Evolutionary conservation across 1,140 invertebrate species (phyloP), one percentile per base, ranked within the genome.

Genomic region (Drosophila parabipectinata): DNA sequence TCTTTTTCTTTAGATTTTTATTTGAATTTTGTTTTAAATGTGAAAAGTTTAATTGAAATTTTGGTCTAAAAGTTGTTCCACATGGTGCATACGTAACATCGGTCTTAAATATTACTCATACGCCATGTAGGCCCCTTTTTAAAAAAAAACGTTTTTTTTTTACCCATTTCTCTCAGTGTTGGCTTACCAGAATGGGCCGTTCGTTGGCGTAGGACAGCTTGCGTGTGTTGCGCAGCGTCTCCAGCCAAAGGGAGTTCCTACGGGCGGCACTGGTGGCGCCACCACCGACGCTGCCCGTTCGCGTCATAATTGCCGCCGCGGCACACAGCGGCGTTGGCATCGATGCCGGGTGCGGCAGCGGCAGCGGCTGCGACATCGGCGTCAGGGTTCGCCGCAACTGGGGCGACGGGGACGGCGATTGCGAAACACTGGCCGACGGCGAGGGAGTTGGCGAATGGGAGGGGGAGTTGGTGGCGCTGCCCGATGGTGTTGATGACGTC

Each of bases 191-290:
- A 56, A 79, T 59, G 67, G 83, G 83, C 3, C 79, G 58, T 51
- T 87, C 82, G 37, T 76, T 82, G 83, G 79, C 75, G 69, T 73
- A 88, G 60, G 83, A 87, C 54, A 87, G 63, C 66, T 88, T 87
- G 60, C 83, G 83, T 39, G 83, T 83, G 53, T 79, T 81, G 28
- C 83, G 79, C 56, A 87, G 57, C 60, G 83, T 87, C 68, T 87
- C 83, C 60, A 82, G 56, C 83, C 83, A 87, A 15, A 87, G 84
- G 47, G 83, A 87, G 57, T 87, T 79, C 44, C 83, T 85, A 30
- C 83, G 83, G 48, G 82, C 57, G 59, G 78, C 59, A 67, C 60
- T 75, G 51, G 81, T 59, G 73, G 77, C 63, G 73, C 77, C 41
- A 18, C 41, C 73, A 72, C 74, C 68, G 21, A 84, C 54, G 73